Base-by-base conservation (phyloP, 2,797 vertebrate genomes). In the Clarias platycephalus region DNA sequence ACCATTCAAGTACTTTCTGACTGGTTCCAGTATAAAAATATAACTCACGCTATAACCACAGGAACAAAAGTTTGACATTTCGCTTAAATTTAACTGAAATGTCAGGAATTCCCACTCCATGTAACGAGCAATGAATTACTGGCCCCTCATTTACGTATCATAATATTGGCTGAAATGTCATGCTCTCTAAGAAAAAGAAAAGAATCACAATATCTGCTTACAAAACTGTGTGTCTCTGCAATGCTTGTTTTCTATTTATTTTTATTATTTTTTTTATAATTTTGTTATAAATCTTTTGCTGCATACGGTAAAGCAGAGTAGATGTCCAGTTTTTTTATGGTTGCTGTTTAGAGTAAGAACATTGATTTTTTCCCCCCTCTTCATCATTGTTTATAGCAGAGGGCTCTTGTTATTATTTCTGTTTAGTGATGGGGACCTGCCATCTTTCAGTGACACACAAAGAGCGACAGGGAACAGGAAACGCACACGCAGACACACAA, bases 401-500 rank as follows among this genome's bases (percentile, higher is more conserved):
- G 66, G 60, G n/a, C 74, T 63, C 66, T 64, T 83, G 40, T 71
- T 71, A 72, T 72, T 78, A 28, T 63, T 77, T 66, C 63, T 34
- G 64, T 77, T 79, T 62, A 66, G 58, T 67, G 68, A 83, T 80
- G 81, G 70, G 80, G 81, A 83, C 81, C 85, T 83, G 85, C 37
- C 68, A 72, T 80, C 49, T 66, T 74, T 82, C 55, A 82, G 64
- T 77, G 80, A 78, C 74, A 82, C 37, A 55, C 37, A 26, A 62
- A 82, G 58, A 71, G 49, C 3, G 63, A 78, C 78, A 22, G 84
- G 89, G 89, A 90, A 92, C 92, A 91, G 80, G 66, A 70, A 82
- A 72, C 1, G 55, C 84, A 84, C 66, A 81, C 60, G 34, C 67
- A 71, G 70, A 70, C 77, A 81, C 81, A 81, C 68, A 44, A 75